phyloP scores from a whole-genome alignment of 2,797 vertebrate species.

The Lacerta bilineata region DNA sequence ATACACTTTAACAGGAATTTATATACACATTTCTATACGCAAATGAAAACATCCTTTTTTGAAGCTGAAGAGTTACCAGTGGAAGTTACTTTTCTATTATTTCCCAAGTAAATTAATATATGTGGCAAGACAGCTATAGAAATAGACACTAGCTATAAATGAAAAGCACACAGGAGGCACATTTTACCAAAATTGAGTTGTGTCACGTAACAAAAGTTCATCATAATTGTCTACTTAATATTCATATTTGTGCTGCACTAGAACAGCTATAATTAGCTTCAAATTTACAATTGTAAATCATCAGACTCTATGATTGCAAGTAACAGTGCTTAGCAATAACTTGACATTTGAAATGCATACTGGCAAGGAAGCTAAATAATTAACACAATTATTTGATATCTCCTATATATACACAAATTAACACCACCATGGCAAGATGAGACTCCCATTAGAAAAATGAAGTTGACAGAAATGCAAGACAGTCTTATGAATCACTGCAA shows the following conservation, averaged over 20 bases:
- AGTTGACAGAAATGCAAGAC: slow-evolving; percentile 22
- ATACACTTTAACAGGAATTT: background rate
- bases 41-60: slow-evolving; percentile 15
- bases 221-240: background rate
- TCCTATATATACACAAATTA: background rate
- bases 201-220: background rate
- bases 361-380: slow-evolving; percentile 12
- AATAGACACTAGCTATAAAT: background rate
- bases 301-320: slow-evolving; percentile 24
- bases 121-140: background rate
- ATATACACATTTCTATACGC: slow-evolving; percentile 15
- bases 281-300: slow-evolving; percentile 25
- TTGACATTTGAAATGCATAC: background rate
- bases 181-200: fast-evolving
- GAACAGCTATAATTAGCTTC: background rate
- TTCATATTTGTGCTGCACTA: background rate
- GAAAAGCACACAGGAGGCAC: fast-evolving
- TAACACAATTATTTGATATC: slow-evolving; percentile 1
- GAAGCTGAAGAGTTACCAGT: background rate
- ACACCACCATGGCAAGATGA: background rate
- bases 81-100: fast-evolving
- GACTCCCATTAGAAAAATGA: slow-evolving; percentile 22
- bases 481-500: background rate
- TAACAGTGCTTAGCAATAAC: slow-evolving; percentile 29
- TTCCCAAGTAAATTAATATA: background rate